Evolutionary conservation across 1,140 invertebrate species (phyloP).

Genomic region (Sminthurides bifidus): DNA sequence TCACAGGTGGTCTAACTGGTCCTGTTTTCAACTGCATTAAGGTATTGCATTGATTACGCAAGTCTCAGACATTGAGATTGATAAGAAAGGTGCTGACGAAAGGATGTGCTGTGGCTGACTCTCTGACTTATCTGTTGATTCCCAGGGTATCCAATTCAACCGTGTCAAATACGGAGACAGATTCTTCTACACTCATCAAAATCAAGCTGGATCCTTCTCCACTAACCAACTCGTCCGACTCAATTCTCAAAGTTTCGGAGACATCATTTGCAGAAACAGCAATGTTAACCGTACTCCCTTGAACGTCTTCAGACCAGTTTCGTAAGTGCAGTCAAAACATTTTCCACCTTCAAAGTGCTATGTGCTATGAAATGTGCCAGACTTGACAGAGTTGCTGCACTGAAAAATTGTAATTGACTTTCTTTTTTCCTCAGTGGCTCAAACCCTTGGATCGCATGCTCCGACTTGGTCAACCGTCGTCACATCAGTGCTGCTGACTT

Average conservation of each 20-base stretch:
- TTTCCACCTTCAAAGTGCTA: too few species aligned
- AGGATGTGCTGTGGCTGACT: neutral
- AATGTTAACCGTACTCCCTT: slow-evolving; percentile 36
- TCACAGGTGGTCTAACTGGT: slow-evolving; percentile 40
- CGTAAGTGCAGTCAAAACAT: too few species aligned
- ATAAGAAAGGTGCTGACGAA: too few species aligned
- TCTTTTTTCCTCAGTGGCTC: too few species aligned
- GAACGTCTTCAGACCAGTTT: slow-evolving; percentile 43
- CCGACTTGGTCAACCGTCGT: too few species aligned
- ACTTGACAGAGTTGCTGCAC: too few species aligned
- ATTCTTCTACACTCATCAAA: slow-evolving; percentile 47
- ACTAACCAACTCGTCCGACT: slow-evolving; percentile 46
- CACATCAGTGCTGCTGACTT: too few species aligned
- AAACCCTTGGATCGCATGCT: too few species aligned
- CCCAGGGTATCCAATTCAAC: slow-evolving; percentile 45
- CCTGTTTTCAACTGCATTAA: slow-evolving; percentile 41
- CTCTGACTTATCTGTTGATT: slow-evolving; percentile 33
- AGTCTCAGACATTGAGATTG: neutral
- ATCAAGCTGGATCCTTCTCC: slow-evolving; percentile 41
- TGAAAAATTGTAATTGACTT: too few species aligned
- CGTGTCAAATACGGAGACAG: slow-evolving; percentile 38
- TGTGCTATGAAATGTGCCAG: too few species aligned
- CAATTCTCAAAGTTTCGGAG: slow-evolving; percentile 43
- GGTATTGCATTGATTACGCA: slow-evolving; percentile 28
- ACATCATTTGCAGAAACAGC: slow-evolving; percentile 48